Evolutionary conservation across 2,888 invertebrate genomes (phyloP).

Genomic region (Drosophila nr. medialis): DNA sequence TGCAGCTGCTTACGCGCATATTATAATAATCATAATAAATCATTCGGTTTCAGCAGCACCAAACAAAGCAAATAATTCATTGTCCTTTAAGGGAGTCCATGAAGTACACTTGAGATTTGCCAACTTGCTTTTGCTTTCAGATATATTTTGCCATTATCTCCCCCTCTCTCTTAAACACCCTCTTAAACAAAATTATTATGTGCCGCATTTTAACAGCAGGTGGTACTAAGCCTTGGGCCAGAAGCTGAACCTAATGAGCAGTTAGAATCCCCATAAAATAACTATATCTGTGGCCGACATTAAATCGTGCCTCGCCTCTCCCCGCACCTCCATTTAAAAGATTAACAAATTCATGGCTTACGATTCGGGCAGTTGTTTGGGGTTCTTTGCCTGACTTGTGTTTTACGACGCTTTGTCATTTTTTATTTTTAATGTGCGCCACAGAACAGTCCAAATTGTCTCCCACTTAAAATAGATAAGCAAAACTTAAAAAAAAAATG

Average conservation of each 20-base stretch:
- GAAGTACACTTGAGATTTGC: slow-evolving; percentile 6
- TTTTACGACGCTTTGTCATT: slow-evolving; percentile 34
- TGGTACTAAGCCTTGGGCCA: slow-evolving; percentile 30
- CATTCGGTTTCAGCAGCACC: slow-evolving; percentile 40
- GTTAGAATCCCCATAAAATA: slow-evolving; percentile 16
- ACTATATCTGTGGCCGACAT: slow-evolving; percentile 5
- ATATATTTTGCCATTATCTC: not conserved
- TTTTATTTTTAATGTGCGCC: slow-evolving; percentile 42
- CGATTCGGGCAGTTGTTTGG: not conserved
- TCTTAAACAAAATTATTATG: not conserved
- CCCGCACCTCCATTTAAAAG: slow-evolving; percentile 19
- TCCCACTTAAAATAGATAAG: slow-evolving; percentile 17
- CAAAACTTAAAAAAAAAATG: not conserved
- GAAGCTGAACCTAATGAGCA: slow-evolving; percentile 36
- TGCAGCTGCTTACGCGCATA: slow-evolving; percentile 39
- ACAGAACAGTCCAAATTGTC: slow-evolving; percentile 6
- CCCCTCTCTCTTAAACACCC: too few species aligned
- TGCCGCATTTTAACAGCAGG: slow-evolving; percentile 23
- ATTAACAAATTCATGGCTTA: slow-evolving; percentile 47
- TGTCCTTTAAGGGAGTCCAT: not conserved
- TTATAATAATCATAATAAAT: slow-evolving; percentile 70
- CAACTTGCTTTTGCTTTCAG: slow-evolving; percentile 1
- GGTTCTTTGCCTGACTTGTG: slow-evolving; percentile 32
- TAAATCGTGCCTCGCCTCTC: not conserved
- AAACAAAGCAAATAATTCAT: not conserved